phyloP scores from a whole-genome alignment of 2,113 vertebrate species.

The Gadus chalcogrammus region DNA sequence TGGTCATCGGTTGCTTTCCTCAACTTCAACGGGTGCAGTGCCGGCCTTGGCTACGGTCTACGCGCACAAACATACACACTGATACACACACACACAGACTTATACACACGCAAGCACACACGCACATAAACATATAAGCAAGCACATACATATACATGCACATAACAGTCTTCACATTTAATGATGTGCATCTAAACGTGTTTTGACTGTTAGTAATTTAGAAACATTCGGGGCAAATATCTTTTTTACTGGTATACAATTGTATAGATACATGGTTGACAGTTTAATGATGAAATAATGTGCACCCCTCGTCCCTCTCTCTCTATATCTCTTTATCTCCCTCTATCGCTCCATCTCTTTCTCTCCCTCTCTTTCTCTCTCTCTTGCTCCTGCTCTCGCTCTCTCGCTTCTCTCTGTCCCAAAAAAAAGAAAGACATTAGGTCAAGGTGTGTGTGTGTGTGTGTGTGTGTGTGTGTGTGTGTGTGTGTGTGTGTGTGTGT shows the following conservation, averaged over 20 bases:
- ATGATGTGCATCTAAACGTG: slow-evolving; percentile 2
- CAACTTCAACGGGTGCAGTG: no score
- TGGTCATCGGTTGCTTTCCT: no score
- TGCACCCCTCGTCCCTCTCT: slow-evolving; percentile 20
- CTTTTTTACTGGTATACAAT: slow-evolving; percentile 18
- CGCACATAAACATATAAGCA: not conserved
- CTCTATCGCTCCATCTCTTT: slow-evolving; percentile 15
- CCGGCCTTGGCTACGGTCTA: no score
- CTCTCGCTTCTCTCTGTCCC: slow-evolving; percentile 13
- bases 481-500: slow-evolving; percentile 13
- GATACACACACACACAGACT: no score
- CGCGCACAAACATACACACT: no score
- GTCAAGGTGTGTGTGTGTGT: slow-evolving; percentile 34
- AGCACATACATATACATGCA: not conserved
- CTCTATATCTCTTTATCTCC: slow-evolving; percentile 9
- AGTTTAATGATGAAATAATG: no score
- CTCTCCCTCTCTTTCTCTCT: slow-evolving; percentile 11
- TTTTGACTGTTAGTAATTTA: slow-evolving; percentile 23
- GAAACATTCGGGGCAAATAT: slow-evolving; percentile 9
- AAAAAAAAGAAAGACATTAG: slow-evolving; percentile 65
- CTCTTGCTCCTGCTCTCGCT: slow-evolving; percentile 9
- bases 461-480: no score
- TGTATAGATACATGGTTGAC: no score
- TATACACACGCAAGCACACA: no score
- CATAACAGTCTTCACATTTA: not conserved